Conservation (phyloP, 2,888 invertebrate genomes). For the Volucella inflata region DNA sequence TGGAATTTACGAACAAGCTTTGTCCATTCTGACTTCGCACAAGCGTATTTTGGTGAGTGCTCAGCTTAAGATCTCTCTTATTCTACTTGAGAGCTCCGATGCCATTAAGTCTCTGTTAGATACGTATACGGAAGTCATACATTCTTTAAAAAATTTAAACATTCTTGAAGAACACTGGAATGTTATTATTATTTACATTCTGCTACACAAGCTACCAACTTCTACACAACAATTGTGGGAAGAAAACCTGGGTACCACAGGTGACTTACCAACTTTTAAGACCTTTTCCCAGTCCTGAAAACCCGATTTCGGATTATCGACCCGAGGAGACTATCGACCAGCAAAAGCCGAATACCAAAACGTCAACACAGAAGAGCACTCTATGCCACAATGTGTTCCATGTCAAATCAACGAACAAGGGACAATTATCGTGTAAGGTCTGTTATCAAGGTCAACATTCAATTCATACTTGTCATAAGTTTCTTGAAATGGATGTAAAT, state of each 20-base stretch:
- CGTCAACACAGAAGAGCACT: constrained; percentile 6
- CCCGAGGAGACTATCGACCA: constrained; percentile 4
- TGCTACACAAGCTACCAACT: constrained; percentile 18
- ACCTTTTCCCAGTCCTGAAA: constrained; percentile 10
- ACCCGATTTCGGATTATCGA: constrained; percentile 15
- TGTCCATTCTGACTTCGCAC: constrained; percentile 11
- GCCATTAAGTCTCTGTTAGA: constrained; percentile 11
- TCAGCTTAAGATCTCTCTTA: constrained; percentile 3
- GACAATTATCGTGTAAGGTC: constrained; percentile 20
- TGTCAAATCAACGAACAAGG: neutral
- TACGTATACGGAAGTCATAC: constrained; percentile 14
- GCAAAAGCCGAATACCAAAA: neutral
- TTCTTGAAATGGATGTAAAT: constrained; percentile 25
- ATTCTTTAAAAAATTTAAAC: constrained; percentile 14
- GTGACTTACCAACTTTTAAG: constrained; percentile 16
- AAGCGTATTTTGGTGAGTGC: constrained; percentile 29
- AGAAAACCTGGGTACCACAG: constrained; percentile 3
- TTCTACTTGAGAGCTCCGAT: constrained; percentile 2
- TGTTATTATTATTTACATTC: constrained; percentile 25
- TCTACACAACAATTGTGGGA: constrained; percentile 36
- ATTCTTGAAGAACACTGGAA: constrained; percentile 30
- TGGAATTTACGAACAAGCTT: constrained; percentile 12
- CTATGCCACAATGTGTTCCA: neutral
- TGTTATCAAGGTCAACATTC: constrained; percentile 17
- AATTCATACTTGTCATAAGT: constrained; percentile 3